Percentiles rank a stretch among this genome's conserved stretches.
Conservation (phyloP, 2,113 vertebrate genomes). For the Tragelaphus buxtoni region DNA sequence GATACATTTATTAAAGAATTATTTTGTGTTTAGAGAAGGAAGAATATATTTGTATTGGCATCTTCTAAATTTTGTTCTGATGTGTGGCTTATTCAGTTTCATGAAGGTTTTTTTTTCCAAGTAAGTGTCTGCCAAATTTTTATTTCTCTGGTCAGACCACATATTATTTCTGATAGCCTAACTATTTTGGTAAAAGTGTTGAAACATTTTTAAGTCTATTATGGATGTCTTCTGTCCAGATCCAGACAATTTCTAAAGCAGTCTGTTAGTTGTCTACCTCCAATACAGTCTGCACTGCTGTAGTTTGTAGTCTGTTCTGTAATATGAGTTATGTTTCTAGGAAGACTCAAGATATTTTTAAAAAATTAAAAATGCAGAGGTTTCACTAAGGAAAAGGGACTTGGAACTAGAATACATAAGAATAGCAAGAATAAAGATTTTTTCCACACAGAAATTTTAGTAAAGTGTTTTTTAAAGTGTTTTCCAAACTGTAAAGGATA, state of each 20-base stretch:
- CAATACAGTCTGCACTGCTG: background rate
- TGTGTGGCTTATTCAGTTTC: background rate
- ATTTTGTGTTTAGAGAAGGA: background rate
- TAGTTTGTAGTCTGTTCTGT: background rate
- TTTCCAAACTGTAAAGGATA: background rate
- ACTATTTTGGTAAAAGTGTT: background rate
- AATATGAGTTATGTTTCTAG: background rate
- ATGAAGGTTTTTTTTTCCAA: background rate
- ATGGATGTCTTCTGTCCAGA: background rate
- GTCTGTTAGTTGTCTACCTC: background rate
- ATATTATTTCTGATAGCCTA: background rate
- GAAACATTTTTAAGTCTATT: constrained; percentile 14
- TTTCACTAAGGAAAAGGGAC: background rate
- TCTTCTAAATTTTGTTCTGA: background rate
- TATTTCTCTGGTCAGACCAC: constrained; percentile 19
- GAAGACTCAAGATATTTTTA: background rate
- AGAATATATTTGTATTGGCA: background rate
- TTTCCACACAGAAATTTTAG: background rate
- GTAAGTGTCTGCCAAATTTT: background rate
- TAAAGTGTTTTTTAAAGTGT: background rate
- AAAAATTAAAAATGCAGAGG: background rate
- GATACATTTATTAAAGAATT: background rate
- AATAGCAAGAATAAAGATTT: background rate
- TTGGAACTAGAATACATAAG: background rate
- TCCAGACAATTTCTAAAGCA: background rate